A percentile compares a stretch with the other conserved stretches of the same genome.
Evolutionary conservation across 2,888 invertebrate genomes (phyloP).

Genomic region (Nomada lathburiana): DNA sequence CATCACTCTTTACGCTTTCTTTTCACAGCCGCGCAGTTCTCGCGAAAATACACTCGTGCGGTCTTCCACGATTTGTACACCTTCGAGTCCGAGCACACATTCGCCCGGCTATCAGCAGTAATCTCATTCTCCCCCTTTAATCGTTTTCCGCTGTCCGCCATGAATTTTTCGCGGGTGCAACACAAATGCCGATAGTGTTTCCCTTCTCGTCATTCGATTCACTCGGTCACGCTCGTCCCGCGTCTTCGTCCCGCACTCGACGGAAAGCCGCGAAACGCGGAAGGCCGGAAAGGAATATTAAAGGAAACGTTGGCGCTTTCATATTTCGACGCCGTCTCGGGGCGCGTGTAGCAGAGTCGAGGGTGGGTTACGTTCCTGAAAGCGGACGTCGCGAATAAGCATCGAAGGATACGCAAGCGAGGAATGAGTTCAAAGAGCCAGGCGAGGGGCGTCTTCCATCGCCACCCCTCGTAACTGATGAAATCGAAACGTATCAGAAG

Average conservation of each 20-base stretch:
- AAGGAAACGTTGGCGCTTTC: conserved; percentile 67
- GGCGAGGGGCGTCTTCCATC: conserved; percentile 20
- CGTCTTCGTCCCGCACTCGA: conserved; percentile 24
- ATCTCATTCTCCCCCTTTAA: no score
- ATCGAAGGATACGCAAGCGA: conserved; percentile 29
- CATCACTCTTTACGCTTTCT: conserved; percentile 43
- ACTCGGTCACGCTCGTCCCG: conserved; percentile 24
- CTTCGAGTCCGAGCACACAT: neutral
- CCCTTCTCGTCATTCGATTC: neutral
- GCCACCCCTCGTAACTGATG: conserved; percentile 16
- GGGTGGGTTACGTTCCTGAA: conserved; percentile 46
- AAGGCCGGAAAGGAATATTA: conserved; percentile 64
- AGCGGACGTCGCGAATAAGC: conserved; percentile 53
- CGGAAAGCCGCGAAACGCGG: conserved; percentile 20
- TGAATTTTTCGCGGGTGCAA: no score
- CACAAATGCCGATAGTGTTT: neutral
- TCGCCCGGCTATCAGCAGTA: no score
- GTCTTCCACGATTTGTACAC: neutral
- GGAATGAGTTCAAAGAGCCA: conserved; percentile 54
- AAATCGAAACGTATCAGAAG: conserved; percentile 39
- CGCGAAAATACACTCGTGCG: conserved; percentile 19
- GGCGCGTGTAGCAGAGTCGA: conserved; percentile 2
- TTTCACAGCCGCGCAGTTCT: conserved; percentile 14
- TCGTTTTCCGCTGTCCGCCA: no score
- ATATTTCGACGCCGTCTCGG: conserved; percentile 61